Evolutionary conservation across 2,113 vertebrate genomes (phyloP), one percentile per base, ranked within the genome.

Genomic region (Neogobius melanostomus): DNA sequence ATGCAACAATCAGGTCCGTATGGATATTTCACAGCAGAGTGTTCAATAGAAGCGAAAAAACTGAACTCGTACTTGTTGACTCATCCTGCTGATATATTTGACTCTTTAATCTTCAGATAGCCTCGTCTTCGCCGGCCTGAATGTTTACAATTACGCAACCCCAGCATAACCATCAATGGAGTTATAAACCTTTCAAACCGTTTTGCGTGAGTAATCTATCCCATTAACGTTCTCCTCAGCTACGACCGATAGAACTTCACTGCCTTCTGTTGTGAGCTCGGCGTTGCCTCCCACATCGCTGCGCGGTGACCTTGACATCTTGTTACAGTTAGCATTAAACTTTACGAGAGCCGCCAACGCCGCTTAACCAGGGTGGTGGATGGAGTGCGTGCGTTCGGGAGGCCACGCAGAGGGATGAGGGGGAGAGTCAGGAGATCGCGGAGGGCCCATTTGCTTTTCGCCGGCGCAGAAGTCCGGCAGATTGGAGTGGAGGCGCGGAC

Each of bases 231-330:
- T 72, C 77, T 85, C 83, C 76, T 8, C 57, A 14, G 79, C 80
- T 82, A 85, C 80, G 79, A 79, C 82, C 88, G 86, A 83, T 72
- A 84, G 77, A 87, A 82, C 83, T 84, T 82, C 82, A 86, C 85
- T 80, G 82, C 82, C 78, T 77, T 57, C 64, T 66, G 75, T 85
- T 86, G 84, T 81, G 77, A 81, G 69, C 78, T 70, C 74, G 73
- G 73, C 61, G 1, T 28, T 64, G 62, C 71, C 78, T 83, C 77
- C 81, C 80, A 84, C 80, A 83, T 82, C 76, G 83, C 70, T 71
- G 77, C 80, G 53, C 67, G 45, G 15, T 80, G 90, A 90, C 90
- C 88, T 91, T 91, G 90, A 89, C 86, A 89, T 91, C 87, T 86
- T 85, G 78, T 90, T 87, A 89, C 79, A 84, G 82, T 75, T 59